Evolutionary conservation across 2,797 vertebrate genomes (phyloP).

Genomic region (Enteromius argenteus): DNA sequence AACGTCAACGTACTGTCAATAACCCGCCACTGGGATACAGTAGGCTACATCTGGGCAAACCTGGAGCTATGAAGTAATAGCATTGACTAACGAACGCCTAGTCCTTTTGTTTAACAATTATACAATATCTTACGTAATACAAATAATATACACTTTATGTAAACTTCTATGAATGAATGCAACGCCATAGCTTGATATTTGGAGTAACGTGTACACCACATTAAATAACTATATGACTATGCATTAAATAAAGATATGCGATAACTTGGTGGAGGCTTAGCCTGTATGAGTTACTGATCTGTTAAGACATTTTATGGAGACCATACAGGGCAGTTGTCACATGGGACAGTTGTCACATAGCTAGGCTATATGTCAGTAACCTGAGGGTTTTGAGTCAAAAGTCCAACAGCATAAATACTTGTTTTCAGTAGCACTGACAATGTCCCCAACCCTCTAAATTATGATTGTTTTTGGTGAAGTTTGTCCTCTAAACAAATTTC

Average conservation of each 20-base stretch:
- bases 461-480: background rate
- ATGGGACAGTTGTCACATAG: background rate
- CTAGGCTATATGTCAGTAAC: background rate
- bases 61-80: background rate
- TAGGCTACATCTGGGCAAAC: background rate
- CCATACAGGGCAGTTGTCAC: background rate
- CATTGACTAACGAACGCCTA: too few species aligned
- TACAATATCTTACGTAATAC: background rate
- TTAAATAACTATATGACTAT: background rate
- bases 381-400: constrained; percentile 23
- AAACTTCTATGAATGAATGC: background rate
- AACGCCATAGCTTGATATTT: background rate
- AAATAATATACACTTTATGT: background rate
- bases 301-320: background rate
- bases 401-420: constrained; percentile 5
- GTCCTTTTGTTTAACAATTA: background rate
- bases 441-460: background rate
- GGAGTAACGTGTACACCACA: background rate
- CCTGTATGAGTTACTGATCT: background rate
- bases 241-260: background rate
- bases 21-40: background rate
- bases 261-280: background rate
- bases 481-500: background rate
- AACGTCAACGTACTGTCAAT: background rate
- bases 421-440: background rate